These are phyloP conservation scores for Aleiodes leptofemur DNA, from an alignment of 2,888 invertebrate species.

Conservation along the genomic window DNA sequence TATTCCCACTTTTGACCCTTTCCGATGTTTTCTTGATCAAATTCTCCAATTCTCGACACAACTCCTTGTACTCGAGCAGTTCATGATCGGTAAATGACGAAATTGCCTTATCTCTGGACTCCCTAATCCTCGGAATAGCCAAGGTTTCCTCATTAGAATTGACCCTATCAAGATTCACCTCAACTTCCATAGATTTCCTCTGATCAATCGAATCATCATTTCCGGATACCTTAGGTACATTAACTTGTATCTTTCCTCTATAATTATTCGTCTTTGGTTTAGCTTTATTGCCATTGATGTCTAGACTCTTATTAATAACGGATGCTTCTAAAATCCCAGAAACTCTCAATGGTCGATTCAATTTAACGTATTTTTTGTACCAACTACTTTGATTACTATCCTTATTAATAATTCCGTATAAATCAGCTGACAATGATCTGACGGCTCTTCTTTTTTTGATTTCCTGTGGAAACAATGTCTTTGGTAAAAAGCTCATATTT, in stretches of 20 bases:
- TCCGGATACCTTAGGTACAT: slow-evolving; percentile 53
- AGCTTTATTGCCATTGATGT: slow-evolving; percentile 65
- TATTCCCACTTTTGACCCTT: slow-evolving; percentile 38
- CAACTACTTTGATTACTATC: slow-evolving; percentile 51
- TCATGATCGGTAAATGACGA: slow-evolving; percentile 62
- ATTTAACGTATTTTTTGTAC: slow-evolving; percentile 52
- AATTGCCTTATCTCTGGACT: slow-evolving; percentile 13
- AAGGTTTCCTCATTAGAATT: neutral
- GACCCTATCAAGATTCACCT: too few relatives aligned
- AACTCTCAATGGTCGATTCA: slow-evolving; percentile 37
- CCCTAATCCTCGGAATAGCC: neutral
- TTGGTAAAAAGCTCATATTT: slow-evolving; percentile 37
- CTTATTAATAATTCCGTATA: slow-evolving; percentile 84
- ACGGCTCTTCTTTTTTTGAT: slow-evolving; percentile 87
- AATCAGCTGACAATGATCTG: slow-evolving; percentile 89
- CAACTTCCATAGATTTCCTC: neutral
- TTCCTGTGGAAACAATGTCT: slow-evolving; percentile 61
- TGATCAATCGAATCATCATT: neutral
- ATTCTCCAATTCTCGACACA: slow-evolving; percentile 69
- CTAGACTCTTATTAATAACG: slow-evolving; percentile 41
- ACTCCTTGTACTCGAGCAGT: slow-evolving; percentile 64
- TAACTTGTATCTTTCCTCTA: slow-evolving; percentile 59
- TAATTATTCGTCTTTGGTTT: slow-evolving; percentile 49
- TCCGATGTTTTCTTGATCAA: slow-evolving; percentile 62
- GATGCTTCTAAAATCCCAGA: slow-evolving; percentile 45